Base-by-base conservation (phyloP, 2,797 vertebrate species). In the Pelodytes ibericus region DNA sequence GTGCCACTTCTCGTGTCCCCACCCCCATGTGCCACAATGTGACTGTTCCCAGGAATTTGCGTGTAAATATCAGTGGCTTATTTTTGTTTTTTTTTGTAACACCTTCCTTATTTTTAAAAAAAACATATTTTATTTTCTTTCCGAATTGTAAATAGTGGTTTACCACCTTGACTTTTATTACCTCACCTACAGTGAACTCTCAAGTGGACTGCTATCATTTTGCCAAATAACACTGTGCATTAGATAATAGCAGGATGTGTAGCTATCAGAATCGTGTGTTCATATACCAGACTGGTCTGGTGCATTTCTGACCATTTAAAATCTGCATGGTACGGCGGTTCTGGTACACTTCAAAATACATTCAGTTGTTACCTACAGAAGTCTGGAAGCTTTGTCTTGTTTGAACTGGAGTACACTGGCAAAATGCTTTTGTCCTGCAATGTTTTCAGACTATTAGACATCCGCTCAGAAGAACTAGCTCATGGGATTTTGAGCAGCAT, bases 191-290 rank as follows among this genome's bases (percentile, higher is more conserved):
- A 30, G 53, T 53, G 41, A 27, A 57, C 4, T 30, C 20, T 72
- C 16, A 62, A 39, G 10, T 47, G 33, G 71, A 33, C 77, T 44
- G 76, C 8, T 53, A 65, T 24, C 4, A 22, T 20, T 39, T 73
- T 79, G 77, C 71, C 77, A 79, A 79, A 73, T 69, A 66, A 56
- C 56, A 68, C 63, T 69, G 49, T 69, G 61, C 61, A n/a, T 72
- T 67, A 53, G 31, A 39, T 1, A 4, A 41, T n/a, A 60, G 18
- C 25, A 60, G 27, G 41, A 26, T 13, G 15, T 61, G 41, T n/a
- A 31, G 20, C 27, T 49, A 41, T 24, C 11, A 24, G 36, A 26
- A 58, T 22, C 3, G 59, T 33, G 64, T 60, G 56, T 7, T 13
- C 56, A 26, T 62, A 2, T 64, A 49, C 10, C 4, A 44, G 4